These are phyloP conservation scores for Cheilinus undulatus DNA, from an alignment of 2,113 vertebrate species.

Conservation along the genomic window DNA sequence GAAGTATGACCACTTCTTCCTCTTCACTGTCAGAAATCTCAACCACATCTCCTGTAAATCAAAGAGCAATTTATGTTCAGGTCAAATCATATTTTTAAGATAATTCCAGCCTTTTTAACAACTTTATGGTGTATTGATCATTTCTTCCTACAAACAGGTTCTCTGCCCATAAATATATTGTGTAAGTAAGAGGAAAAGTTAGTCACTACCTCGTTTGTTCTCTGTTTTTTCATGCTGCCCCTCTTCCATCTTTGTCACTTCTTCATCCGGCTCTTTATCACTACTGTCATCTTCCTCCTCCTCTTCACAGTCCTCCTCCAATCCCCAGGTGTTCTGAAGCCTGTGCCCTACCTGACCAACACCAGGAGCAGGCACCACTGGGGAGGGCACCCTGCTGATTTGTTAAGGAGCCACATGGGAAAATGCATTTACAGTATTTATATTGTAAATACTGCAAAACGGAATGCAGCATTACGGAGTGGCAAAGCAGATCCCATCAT, in stretches of 20 bases:
- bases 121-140: no score
- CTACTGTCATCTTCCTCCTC: constrained; percentile 72
- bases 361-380: constrained; percentile 87
- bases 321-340: constrained; percentile 89
- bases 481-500: no score
- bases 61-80: neutral
- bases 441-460: no score
- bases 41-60: constrained; percentile 84
- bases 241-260: constrained; percentile 54
- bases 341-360: constrained; percentile 93
- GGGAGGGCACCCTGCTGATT: constrained; percentile 80
- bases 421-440: no score
- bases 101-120: neutral
- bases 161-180: neutral
- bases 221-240: constrained; percentile 48
- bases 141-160: neutral
- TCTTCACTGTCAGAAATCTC: constrained; percentile 95
- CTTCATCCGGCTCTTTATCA: constrained; percentile 56
- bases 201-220: constrained; percentile 22
- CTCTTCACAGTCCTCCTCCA: constrained; percentile 86
- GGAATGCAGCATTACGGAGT: no score
- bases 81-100: no score
- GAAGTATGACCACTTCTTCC: constrained; percentile 93
- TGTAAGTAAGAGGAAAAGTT: neutral
- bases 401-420: constrained; percentile 78